A percentile compares a stretch with the other conserved stretches of the same genome.
Evolutionary conservation across 1,140 invertebrate genomes (phyloP).

Genomic region (Drosophila funebris): DNA sequence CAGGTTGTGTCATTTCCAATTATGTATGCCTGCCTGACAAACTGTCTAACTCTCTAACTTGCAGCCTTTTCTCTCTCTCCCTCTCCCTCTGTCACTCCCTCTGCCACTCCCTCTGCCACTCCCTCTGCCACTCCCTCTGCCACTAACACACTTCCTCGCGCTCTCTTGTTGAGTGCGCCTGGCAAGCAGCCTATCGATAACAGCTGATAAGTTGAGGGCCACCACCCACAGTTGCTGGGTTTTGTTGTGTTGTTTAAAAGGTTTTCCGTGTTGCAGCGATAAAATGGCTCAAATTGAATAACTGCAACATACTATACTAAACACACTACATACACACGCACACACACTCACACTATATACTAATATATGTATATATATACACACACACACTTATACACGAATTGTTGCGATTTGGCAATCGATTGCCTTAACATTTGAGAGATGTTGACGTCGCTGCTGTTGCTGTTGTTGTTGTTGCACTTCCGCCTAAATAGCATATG

Average conservation of each 20-base stretch:
- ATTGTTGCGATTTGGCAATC: conserved; percentile 31
- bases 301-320: too few species aligned
- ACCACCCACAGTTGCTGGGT: conserved; percentile 34
- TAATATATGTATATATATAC: background rate
- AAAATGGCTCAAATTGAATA: conserved; percentile 77
- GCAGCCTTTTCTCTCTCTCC: background rate
- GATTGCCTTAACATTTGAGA: conserved; percentile 20
- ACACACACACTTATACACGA: background rate
- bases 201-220: conserved; percentile 55
- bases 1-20: background rate
- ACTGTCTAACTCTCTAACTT: background rate
- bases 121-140: background rate
- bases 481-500: conserved; percentile 21
- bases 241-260: conserved; percentile 68
- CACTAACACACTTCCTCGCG: too few species aligned
- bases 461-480: conserved; percentile 10
- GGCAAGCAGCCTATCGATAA: conserved; percentile 62
- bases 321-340: conserved; percentile 8
- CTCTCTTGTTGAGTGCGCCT: background rate
- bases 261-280: conserved; percentile 71
- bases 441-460: background rate
- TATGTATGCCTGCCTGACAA: background rate
- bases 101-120: background rate
- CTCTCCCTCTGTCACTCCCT: background rate
- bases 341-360: conserved; percentile 10